These are phyloP conservation scores for Cyprinodon brontotheroides DNA, from an alignment of 2,113 vertebrate species.

Conservation along the genomic window DNA sequence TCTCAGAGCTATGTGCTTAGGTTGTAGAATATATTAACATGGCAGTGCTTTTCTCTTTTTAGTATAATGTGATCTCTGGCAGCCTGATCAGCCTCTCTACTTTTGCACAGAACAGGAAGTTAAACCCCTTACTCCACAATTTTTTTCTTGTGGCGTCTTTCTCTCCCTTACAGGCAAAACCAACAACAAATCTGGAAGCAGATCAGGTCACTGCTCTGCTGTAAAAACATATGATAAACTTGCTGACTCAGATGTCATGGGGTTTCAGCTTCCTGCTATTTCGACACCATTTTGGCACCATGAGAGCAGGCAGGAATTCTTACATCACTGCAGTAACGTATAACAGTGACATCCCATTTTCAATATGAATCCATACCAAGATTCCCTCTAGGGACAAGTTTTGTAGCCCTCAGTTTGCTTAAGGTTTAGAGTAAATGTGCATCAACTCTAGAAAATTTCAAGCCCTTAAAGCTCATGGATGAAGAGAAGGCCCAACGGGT, in stretches of 20 bases:
- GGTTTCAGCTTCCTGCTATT: constrained; percentile 18
- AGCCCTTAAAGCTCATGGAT: constrained; percentile 19
- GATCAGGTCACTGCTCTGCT: constrained; percentile 51
- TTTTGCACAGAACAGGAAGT: background rate
- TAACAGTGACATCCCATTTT: constrained; percentile 38
- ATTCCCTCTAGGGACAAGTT: constrained; percentile 18
- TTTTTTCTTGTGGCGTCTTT: background rate
- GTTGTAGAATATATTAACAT: background rate
- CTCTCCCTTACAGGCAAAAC: background rate
- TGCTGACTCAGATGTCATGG: constrained; percentile 63
- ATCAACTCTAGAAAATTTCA: constrained; percentile 9
- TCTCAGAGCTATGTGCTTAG: constrained; percentile 14
- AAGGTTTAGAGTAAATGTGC: constrained; percentile 24
- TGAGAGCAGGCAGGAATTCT: constrained; percentile 27
- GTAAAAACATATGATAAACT: constrained; percentile 54
- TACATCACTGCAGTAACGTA: constrained; percentile 39
- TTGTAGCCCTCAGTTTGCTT: constrained; percentile 25
- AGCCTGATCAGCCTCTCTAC: background rate
- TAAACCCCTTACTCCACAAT: background rate
- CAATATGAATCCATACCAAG: constrained; percentile 38
- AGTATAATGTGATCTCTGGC: background rate
- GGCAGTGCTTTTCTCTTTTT: background rate
- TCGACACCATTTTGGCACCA: constrained; percentile 1
- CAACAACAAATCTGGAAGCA: constrained; percentile 23
- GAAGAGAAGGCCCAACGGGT: constrained; percentile 19